Conservation (phyloP, 1,140 invertebrate genomes). For the Pseudomyrmex flavicornis region DNA sequence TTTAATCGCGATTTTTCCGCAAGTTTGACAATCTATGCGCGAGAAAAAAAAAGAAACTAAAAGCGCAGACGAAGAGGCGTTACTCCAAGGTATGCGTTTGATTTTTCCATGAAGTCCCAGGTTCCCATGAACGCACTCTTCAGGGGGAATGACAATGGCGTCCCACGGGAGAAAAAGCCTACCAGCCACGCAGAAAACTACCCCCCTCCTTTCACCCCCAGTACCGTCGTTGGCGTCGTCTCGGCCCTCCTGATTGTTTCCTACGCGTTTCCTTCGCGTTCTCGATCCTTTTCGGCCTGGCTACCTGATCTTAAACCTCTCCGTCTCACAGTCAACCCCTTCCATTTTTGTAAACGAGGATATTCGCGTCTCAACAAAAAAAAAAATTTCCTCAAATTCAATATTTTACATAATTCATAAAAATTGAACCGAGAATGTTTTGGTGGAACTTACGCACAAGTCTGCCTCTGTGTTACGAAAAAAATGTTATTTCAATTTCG, state of each 20-base stretch:
- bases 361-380: conserved; percentile 60
- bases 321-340: conserved; percentile 39
- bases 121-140: conserved; percentile 76
- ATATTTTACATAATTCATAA: conserved; percentile 84
- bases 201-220: conserved; percentile 70
- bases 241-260: conserved; percentile 82
- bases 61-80: conserved; percentile 40
- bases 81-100: conserved; percentile 80
- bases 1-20: conserved; percentile 1
- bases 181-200: conserved; percentile 77
- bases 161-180: conserved; percentile 82
- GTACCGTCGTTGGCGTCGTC: conserved; percentile 69
- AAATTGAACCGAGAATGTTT: conserved; percentile 81
- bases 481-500: not conserved
- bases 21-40: conserved; percentile 52
- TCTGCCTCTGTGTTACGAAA: not conserved
- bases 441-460: conserved; percentile 51
- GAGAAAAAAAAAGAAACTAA: conserved; percentile 44
- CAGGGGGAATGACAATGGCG: conserved; percentile 82
- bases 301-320: conserved; percentile 46
- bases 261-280: conserved; percentile 79
- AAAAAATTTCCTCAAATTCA: conserved; percentile 82
- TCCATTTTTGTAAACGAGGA: conserved; percentile 62
- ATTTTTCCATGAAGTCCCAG: conserved; percentile 81
- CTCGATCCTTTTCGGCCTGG: conserved; percentile 39